Evolutionary conservation across 2,797 vertebrate species (phyloP).

Genomic region (Rhadinocentrus ornatus): DNA sequence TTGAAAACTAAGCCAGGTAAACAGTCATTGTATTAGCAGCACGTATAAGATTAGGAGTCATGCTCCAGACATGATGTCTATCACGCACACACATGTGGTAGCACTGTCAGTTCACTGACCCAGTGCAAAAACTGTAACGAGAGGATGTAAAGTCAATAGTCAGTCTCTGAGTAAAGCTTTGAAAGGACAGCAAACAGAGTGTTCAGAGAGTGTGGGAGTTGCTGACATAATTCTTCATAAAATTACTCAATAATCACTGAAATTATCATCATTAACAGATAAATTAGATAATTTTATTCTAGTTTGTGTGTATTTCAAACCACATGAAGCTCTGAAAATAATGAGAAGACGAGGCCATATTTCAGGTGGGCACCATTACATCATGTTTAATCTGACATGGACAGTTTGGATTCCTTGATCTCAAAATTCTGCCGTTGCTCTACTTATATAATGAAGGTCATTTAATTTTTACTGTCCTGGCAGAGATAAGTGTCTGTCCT

Average conservation of each 20-base stretch:
- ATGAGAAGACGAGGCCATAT: not conserved
- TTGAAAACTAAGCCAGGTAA: slow-evolving; percentile 24
- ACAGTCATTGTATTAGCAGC: slow-evolving; percentile 34
- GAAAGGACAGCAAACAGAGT: slow-evolving; percentile 16
- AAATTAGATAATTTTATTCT: not conserved
- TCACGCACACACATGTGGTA: slow-evolving; percentile 22
- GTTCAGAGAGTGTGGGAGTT: not conserved
- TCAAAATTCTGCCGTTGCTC: slow-evolving; percentile 33
- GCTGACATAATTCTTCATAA: not conserved
- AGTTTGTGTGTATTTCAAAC: slow-evolving; percentile 5
- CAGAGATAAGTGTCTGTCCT: slow-evolving; percentile 80
- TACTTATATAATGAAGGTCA: slow-evolving; percentile 64
- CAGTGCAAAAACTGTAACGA: slow-evolving; percentile 20
- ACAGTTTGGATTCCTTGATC: slow-evolving; percentile 27
- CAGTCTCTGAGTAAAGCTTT: slow-evolving; percentile 19
- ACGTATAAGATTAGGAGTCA: slow-evolving; percentile 60
- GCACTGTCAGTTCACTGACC: slow-evolving; percentile 52
- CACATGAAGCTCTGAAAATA: not conserved
- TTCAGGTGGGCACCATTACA: slow-evolving; percentile 33
- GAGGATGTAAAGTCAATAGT: slow-evolving; percentile 19
- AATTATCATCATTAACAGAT: not conserved
- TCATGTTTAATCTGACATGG: slow-evolving; percentile 34
- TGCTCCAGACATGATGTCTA: slow-evolving; percentile 29
- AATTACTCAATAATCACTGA: not conserved
- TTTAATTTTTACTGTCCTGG: slow-evolving; percentile 63